phyloP scores from a whole-genome alignment of 2,113 vertebrate species.

The Eretmochelys imbricata region DNA sequence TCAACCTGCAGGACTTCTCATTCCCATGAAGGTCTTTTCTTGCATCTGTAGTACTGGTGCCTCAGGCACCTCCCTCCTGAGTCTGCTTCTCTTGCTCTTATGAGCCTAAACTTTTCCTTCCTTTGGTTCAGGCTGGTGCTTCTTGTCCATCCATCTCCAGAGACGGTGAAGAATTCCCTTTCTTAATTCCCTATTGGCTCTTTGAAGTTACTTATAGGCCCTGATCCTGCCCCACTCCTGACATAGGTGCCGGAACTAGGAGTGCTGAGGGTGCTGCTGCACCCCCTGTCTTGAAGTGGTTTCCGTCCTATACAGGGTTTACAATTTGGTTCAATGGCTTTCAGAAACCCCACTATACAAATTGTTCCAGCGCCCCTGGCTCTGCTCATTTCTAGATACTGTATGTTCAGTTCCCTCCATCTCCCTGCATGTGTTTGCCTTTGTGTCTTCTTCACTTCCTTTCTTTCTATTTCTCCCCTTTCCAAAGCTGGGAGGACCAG shows the following conservation, averaged over 20 bases:
- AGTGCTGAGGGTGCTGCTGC: no score
- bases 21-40: neutral
- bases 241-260: no score
- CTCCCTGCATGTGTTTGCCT: accelerated
- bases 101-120: neutral
- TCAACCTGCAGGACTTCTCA: neutral
- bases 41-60: neutral
- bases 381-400: neutral
- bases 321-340: no score
- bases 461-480: neutral
- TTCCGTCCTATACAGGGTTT: no score
- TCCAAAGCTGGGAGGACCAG: neutral
- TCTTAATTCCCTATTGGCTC: neutral
- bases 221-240: neutral
- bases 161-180: neutral
- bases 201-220: accelerated
- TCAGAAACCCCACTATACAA: no score
- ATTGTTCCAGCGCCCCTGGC: no score
- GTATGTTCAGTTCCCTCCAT: neutral
- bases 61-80: neutral
- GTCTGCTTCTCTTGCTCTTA: neutral
- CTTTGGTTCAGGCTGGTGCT: neutral
- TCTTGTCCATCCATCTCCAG: neutral
- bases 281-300: no score
- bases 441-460: neutral